phyloP scores from a whole-genome alignment of 30 jellyfish, hydroid and myxozoan species.

The Pelagia noctiluca region DNA sequence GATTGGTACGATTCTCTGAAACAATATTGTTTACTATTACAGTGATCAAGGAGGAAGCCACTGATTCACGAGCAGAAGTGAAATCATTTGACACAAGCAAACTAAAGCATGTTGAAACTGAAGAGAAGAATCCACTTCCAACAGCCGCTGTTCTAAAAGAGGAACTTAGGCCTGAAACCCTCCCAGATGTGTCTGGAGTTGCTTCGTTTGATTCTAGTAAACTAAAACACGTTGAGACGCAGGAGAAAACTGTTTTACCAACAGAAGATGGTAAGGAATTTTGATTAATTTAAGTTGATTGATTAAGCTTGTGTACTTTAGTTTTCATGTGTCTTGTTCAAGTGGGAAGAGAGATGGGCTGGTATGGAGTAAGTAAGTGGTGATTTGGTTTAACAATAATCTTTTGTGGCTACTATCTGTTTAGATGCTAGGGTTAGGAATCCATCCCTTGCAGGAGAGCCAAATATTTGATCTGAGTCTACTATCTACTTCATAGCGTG shows the following conservation, averaged over 20 bases:
- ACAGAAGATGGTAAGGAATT: conserved; percentile 75
- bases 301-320: background rate
- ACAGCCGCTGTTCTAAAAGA: conserved; percentile 78
- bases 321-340: too few relatives aligned
- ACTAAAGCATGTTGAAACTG: conserved; percentile 88
- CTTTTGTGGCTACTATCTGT: too few relatives aligned
- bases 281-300: background rate
- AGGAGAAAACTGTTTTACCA: conserved; percentile 80
- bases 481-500: too few relatives aligned
- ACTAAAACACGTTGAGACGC: conserved; percentile 84
- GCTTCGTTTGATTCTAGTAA: conserved; percentile 60
- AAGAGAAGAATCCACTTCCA: conserved; percentile 88
- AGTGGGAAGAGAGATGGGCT: too few relatives aligned
- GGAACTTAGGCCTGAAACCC: conserved; percentile 81
- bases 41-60: conserved; percentile 89
- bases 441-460: too few relatives aligned
- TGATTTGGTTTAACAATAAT: too few relatives aligned
- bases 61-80: conserved; percentile 93
- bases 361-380: too few relatives aligned
- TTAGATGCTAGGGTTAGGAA: too few relatives aligned
- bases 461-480: too few relatives aligned
- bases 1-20: background rate
- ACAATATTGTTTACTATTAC: background rate
- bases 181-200: conserved; percentile 87
- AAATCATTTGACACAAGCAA: conserved; percentile 75